These are phyloP conservation scores for Cenopis cana DNA, from an alignment of 2,888 invertebrate species.

Conservation along the genomic window DNA sequence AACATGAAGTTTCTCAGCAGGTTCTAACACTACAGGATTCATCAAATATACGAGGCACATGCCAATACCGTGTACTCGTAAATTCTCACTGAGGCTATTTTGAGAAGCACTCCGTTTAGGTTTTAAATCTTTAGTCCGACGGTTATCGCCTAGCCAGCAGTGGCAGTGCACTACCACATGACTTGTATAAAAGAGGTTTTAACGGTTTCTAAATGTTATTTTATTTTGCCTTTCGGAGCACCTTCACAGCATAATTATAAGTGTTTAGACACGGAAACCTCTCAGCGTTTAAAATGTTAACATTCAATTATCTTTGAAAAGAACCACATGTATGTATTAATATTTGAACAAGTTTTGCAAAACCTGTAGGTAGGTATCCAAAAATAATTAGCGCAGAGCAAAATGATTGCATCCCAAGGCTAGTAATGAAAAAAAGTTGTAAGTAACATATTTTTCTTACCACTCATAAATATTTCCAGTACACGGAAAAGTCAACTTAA, in stretches of 20 bases:
- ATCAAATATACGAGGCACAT: slow-evolving; percentile 15
- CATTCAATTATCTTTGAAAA: not conserved
- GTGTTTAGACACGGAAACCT: no score
- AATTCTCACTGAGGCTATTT: slow-evolving; percentile 26
- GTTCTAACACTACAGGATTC: not conserved
- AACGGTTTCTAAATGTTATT: no score
- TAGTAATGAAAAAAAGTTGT: not conserved
- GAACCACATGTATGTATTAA: not conserved
- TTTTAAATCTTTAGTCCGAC: slow-evolving; percentile 27
- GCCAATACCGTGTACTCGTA: slow-evolving; percentile 33
- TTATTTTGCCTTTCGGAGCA: no score
- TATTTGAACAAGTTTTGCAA: not conserved
- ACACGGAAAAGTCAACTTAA: not conserved
- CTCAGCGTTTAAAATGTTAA: no score
- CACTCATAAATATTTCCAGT: not conserved
- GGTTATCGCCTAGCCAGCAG: slow-evolving; percentile 11
- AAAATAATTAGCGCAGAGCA: slow-evolving; percentile 4
- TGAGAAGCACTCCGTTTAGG: slow-evolving; percentile 7
- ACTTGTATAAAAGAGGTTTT: no score
- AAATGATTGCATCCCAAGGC: not conserved
- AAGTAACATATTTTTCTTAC: slow-evolving; percentile 2
- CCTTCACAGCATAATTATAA: no score
- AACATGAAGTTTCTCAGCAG: no score
- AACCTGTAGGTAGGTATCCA: slow-evolving; percentile 10
- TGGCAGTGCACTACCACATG: not conserved